Base-by-base conservation (phyloP, 2,797 vertebrate genomes). In the Cuniculus paca region DNA sequence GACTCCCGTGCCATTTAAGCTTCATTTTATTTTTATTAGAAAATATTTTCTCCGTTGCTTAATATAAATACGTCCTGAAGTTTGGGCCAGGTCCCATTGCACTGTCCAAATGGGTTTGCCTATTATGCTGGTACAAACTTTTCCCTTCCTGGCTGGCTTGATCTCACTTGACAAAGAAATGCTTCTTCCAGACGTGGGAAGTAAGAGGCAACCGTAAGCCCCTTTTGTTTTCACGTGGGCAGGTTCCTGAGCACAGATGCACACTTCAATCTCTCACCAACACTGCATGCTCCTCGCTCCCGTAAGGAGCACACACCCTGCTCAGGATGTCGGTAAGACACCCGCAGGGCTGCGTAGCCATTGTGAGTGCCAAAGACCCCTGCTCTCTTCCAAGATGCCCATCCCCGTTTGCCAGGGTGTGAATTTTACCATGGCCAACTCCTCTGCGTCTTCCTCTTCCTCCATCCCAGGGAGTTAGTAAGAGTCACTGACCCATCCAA, bases 1-100 rank as follows among this genome's bases (percentile, higher is more conserved):
- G 61, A 95, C 63, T 87, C 75, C 26, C 90, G n/a, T 91, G 96
- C 88, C 88, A 60, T 92, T 94, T 95, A 85, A 85, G 86, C 58
- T 93, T 72, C 80, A 93, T 91, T 91, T 95, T 90, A 90, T 91
- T 96, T 94, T 96, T 96, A 95, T 97, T 95, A 65, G 39, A 90
- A 96, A 91, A 42, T 74, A 11, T 11, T 39, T 28, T 95, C 56
- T 90, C 80, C 28, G 11, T 94, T 78, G 61, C 65, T 20, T 79
- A 36, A n/a, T 7, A 14, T 60, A 95, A 92, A 94, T 48, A 52
- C 1, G 24, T 28, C 77, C 31, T 63, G 50, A 68, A 96, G 65
- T 95, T 63, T 48, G 39, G 61, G 26, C 54, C 61, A 74, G 83
- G 4, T n/a, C 63, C 56, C 70, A 42, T 78, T 83, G 31, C 9